Conservation (phyloP, 1,140 invertebrate species). For the Teleogryllus occipitalis region DNA sequence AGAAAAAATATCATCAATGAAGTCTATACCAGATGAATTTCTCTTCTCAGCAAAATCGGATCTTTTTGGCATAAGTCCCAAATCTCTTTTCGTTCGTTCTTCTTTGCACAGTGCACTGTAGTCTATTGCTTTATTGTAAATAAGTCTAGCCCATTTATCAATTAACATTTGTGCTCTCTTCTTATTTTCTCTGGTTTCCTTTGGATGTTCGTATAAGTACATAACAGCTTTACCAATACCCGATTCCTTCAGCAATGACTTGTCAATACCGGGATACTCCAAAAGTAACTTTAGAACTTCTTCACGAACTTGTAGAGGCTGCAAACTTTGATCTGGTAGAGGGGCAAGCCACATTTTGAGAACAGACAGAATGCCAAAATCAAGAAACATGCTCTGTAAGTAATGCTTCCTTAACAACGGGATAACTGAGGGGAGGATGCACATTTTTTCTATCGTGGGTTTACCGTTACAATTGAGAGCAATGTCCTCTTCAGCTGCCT, state of each 20-base stretch:
- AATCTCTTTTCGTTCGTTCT: neutral
- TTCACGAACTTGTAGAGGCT: neutral
- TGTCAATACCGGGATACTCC: neutral
- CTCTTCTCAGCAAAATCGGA: neutral
- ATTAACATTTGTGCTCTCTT: constrained; percentile 86
- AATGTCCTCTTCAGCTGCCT: neutral
- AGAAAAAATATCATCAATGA: neutral
- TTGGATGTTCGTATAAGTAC: constrained; percentile 98
- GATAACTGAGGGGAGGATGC: neutral
- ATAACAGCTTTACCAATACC: constrained; percentile 97
- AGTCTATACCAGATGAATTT: neutral
- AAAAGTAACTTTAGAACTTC: neutral
- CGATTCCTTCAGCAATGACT: constrained; percentile 67
- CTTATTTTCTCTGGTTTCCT: constrained; percentile 91
- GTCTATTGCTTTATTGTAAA: constrained; percentile 92
- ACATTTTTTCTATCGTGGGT: neutral
- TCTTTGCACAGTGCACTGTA: constrained; percentile 54
- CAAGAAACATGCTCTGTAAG: neutral
- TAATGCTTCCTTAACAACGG: neutral
- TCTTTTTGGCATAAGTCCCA: neutral
- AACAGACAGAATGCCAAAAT: neutral
- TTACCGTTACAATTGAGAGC: neutral
- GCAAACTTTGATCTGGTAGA: neutral
- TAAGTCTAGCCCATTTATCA: constrained; percentile 92
- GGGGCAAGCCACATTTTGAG: neutral